Percentiles rank a stretch among this genome's conserved stretches.
phyloP scores from a whole-genome alignment of 2,113 vertebrate genomes.

The Pluvianellus socialis region DNA sequence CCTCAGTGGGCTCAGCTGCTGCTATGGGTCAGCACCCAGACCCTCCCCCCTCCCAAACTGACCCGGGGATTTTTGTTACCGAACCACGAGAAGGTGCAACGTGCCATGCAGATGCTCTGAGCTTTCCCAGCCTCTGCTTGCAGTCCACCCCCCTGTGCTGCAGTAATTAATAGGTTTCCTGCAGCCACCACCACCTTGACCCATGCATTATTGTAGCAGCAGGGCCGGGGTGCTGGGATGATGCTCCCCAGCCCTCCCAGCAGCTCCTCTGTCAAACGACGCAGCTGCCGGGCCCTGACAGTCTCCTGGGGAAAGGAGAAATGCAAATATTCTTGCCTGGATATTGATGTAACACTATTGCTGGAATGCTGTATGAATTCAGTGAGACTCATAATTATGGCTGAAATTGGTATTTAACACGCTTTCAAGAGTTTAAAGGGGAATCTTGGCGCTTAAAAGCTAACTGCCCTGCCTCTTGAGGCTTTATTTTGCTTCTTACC shows the following conservation, averaged over 20 bases:
- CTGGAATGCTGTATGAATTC: not conserved
- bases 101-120: accelerated
- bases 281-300: not conserved
- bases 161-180: not conserved
- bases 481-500: not conserved
- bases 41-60: not conserved
- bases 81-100: not conserved
- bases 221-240: not conserved
- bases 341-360: not conserved
- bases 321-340: not conserved
- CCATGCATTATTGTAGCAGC: not conserved
- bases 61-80: not conserved
- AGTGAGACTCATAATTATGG: not conserved
- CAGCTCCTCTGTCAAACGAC: not conserved
- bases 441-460: not conserved
- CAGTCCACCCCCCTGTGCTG: not conserved
- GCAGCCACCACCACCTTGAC: not conserved
- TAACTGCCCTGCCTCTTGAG: not conserved
- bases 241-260: not conserved
- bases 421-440: not conserved
- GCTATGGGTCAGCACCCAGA: not conserved
- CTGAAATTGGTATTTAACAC: not conserved
- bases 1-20: not conserved
- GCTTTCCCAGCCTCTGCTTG: not conserved
- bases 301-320: not conserved